Evolutionary conservation across 37 sponge, comb jelly and placozoan genomes (phyloP).

Genomic region (Corticium candelabrum): DNA sequence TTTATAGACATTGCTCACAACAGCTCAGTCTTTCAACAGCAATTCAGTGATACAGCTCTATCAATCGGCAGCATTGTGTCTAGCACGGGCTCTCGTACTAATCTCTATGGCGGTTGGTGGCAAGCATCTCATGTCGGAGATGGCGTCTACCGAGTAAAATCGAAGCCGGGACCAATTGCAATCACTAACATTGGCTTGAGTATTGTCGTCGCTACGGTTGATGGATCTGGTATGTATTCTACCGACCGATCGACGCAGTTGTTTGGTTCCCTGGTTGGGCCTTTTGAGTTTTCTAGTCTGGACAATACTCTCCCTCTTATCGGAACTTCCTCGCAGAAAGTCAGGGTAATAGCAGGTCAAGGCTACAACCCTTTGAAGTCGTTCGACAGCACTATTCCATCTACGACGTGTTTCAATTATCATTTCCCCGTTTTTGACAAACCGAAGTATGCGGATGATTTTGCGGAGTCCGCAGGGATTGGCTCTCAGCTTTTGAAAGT

Average conservation of each 20-base stretch:
- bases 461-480: not conserved
- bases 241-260: not conserved
- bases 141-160: slow-evolving; percentile 29
- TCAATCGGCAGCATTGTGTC: slow-evolving; percentile 21
- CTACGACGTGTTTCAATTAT: not conserved
- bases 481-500: not conserved
- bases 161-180: slow-evolving; percentile 23
- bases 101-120: slow-evolving; percentile 45
- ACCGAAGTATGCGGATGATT: not conserved
- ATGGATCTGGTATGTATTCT: not conserved
- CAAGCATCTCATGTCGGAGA: slow-evolving; percentile 26
- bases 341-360: not conserved
- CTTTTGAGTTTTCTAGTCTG: not conserved
- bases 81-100: not conserved
- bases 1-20: slow-evolving; percentile 40
- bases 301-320: not conserved
- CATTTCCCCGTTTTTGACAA: not conserved
- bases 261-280: not conserved
- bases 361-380: slow-evolving; percentile 7
- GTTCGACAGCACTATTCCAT: not conserved
- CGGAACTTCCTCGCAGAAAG: not conserved
- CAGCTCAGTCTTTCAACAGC: slow-evolving; percentile 19
- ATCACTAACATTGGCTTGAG: slow-evolving; percentile 35
- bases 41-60: slow-evolving; percentile 33
- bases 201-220: slow-evolving; percentile 6